A percentile compares a stretch with the other conserved stretches of the same genome.
Evolutionary conservation across 2,113 vertebrate genomes (phyloP).

Genomic region (Ursus arctos): DNA sequence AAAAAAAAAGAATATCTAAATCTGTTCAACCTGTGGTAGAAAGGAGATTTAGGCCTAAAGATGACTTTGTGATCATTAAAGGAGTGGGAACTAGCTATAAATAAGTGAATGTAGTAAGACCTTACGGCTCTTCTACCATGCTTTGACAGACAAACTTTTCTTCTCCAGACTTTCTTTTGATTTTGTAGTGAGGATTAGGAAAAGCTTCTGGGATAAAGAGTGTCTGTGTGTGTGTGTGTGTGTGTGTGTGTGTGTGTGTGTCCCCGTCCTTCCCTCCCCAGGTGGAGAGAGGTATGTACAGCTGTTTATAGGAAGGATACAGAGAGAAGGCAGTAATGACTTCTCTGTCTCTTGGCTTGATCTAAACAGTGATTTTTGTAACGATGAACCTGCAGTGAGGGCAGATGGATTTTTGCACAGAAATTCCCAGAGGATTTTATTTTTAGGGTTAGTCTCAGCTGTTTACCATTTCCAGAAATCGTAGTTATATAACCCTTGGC

Average conservation of each 20-base stretch:
- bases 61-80: neutral
- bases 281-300: neutral
- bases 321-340: slow-evolving; percentile 23
- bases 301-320: neutral
- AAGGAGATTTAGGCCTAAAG: neutral
- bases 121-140: neutral
- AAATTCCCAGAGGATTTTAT: slow-evolving; percentile 72
- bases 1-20: neutral
- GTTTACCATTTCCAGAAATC: slow-evolving; percentile 78
- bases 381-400: slow-evolving; percentile 74
- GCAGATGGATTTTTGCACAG: slow-evolving; percentile 73
- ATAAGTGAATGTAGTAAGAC: neutral
- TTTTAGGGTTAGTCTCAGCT: slow-evolving; percentile 83
- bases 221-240: neutral
- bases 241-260: neutral
- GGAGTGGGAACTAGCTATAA: neutral
- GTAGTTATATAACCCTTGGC: slow-evolving; percentile 78
- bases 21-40: slow-evolving; percentile 17
- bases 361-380: slow-evolving; percentile 65
- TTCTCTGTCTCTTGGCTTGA: slow-evolving; percentile 57
- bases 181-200: slow-evolving; percentile 56
- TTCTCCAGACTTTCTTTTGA: neutral
- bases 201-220: neutral
- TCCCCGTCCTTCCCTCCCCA: neutral
- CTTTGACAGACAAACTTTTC: neutral